Evolutionary conservation across 2,888 invertebrate species (phyloP).

Genomic region (Amphipoea oculea): DNA sequence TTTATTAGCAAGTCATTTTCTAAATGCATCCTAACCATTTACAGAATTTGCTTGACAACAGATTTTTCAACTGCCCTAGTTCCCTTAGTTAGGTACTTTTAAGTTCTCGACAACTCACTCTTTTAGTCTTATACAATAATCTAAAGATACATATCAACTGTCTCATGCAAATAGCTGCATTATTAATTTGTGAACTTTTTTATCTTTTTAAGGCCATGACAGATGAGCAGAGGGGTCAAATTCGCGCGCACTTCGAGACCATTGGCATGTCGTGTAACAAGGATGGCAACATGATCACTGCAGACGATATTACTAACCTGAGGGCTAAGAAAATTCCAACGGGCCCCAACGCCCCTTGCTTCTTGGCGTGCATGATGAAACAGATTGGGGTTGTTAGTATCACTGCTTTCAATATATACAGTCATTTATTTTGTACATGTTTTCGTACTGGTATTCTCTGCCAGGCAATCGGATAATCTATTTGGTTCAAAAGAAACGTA

Average conservation of each 20-base stretch:
- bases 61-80: background rate
- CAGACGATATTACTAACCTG: constrained; percentile 77
- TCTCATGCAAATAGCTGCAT: background rate
- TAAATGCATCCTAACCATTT: background rate
- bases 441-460: background rate
- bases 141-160: background rate
- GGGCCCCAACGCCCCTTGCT: constrained; percentile 82
- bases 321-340: constrained; percentile 73
- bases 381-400: constrained; percentile 81
- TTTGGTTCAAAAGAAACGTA: background rate
- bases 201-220: constrained; percentile 79
- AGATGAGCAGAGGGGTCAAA: constrained; percentile 77
- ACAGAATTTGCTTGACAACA: background rate
- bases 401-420: background rate
- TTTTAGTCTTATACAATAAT: background rate
- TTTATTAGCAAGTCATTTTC: background rate
- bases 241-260: constrained; percentile 79
- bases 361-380: constrained; percentile 82
- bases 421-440: background rate
- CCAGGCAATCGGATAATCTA: background rate
- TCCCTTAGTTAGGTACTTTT: background rate
- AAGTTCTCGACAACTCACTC: background rate
- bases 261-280: constrained; percentile 79
- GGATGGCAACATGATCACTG: constrained; percentile 72
- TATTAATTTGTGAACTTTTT: background rate